phyloP scores from a whole-genome alignment of 2,113 vertebrate genomes.

The Narcine bancroftii region DNA sequence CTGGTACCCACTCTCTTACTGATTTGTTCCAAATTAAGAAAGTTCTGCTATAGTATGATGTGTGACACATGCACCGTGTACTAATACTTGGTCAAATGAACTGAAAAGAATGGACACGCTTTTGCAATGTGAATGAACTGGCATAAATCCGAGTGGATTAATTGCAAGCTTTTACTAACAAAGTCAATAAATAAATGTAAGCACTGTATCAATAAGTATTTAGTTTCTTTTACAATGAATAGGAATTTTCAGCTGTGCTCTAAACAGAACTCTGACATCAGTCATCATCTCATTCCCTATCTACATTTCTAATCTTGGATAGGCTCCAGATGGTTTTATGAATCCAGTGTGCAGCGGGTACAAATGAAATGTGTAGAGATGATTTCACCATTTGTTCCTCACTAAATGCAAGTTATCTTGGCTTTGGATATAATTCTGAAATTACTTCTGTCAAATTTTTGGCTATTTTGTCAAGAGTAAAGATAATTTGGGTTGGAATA shows the following conservation, averaged over 20 bases:
- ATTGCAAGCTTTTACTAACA: not conserved
- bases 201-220: not conserved
- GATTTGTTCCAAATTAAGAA: no score
- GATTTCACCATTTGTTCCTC: not conserved
- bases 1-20: no score
- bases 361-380: not conserved
- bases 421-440: not conserved
- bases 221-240: not conserved
- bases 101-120: not conserved
- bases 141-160: not conserved
- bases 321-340: not conserved
- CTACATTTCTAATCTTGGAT: not conserved
- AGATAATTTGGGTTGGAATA: not conserved
- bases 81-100: not conserved
- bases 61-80: not conserved
- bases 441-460: not conserved
- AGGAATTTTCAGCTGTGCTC: not conserved
- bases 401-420: not conserved
- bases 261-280: not conserved
- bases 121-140: not conserved
- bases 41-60: no score
- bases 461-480: not conserved
- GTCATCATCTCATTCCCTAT: not conserved
- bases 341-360: not conserved
- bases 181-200: not conserved